Percentiles rank a stretch among this genome's conserved stretches.
These are phyloP conservation scores for Ophonus ardosiacus DNA, from an alignment of 2,888 invertebrate species.

Conservation along the genomic window DNA sequence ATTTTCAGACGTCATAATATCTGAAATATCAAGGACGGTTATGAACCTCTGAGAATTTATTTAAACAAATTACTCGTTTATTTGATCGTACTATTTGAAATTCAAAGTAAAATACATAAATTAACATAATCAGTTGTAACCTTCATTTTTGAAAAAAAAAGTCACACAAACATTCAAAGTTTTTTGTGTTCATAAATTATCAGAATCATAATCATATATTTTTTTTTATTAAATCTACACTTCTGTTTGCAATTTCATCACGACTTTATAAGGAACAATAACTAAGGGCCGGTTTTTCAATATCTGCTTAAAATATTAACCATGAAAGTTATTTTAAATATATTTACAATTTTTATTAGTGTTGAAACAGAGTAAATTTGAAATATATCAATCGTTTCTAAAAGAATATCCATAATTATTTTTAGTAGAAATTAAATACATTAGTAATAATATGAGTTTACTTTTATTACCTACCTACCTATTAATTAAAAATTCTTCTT, in stretches of 20 bases:
- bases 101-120: conserved; percentile 61
- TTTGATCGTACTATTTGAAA: conserved; percentile 52
- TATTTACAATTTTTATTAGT: no score
- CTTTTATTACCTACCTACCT: no score
- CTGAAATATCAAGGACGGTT: conserved; percentile 58
- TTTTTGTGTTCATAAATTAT: neutral
- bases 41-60: conserved; percentile 50
- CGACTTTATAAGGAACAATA: no score
- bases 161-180: neutral
- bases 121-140: conserved; percentile 60
- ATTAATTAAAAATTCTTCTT: neutral
- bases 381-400: no score
- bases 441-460: no score
- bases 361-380: no score
- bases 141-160: conserved; percentile 32
- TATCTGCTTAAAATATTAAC: no score
- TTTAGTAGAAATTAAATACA: no score
- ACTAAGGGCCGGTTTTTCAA: no score
- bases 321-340: no score
- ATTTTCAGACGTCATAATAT: conserved; percentile 30
- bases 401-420: no score
- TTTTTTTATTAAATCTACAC: neutral
- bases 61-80: conserved; percentile 58
- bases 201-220: neutral
- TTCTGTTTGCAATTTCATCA: no score